Base-by-base conservation (phyloP, 2,797 vertebrate species). In the Thalassophryne amazonica region DNA sequence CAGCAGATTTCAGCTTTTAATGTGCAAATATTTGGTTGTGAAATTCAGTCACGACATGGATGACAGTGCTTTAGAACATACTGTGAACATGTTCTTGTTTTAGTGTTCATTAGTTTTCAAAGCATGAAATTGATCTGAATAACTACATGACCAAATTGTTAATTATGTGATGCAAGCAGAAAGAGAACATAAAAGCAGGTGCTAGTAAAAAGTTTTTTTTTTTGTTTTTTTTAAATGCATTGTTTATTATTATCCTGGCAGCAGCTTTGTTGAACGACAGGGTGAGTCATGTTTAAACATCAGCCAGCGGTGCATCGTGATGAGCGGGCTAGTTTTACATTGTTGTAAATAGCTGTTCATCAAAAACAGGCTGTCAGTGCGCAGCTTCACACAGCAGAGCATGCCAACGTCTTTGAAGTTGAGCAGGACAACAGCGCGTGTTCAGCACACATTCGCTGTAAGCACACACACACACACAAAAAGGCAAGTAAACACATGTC, bases 261-360 rank as follows among this genome's bases (percentile, higher is more conserved):
- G 40, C 40, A 36, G 14, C 37, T 42, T 55, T 19, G 32, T 7
- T 10, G 60, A 78, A 76, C 55, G 65, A 73, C 7, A 4, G 24
- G 19, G 51, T 71, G 80, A 77, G 61, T 84, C 76, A 66, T 51
- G 67, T 25, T 55, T 63, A 66, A 69, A 67, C 28, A 18, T 22
- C 11, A 60, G 62, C 66, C 73, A 22, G 69, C 45, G 17, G 60
- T 30, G 39, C 73, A 51, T 79, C 69, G 1, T 43, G 79, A 83
- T 70, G 74, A 76, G 73, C 35, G 14, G 45, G 35, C 64, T 69
- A 24, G 57, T 83, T 85, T 86, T 78, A 81, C 72, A 67, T 80
- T 64, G 78, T 71, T 80, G 82, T 84, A 77, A 88, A 86, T 73
- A 68, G 72, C 78, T 68, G 54, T 70, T 79, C 80, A 83, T 86